A percentile compares a stretch with the other conserved stretches of the same genome.
Conservation (phyloP, 2,797 vertebrate genomes). For the Philypnodon macrostomus region DNA sequence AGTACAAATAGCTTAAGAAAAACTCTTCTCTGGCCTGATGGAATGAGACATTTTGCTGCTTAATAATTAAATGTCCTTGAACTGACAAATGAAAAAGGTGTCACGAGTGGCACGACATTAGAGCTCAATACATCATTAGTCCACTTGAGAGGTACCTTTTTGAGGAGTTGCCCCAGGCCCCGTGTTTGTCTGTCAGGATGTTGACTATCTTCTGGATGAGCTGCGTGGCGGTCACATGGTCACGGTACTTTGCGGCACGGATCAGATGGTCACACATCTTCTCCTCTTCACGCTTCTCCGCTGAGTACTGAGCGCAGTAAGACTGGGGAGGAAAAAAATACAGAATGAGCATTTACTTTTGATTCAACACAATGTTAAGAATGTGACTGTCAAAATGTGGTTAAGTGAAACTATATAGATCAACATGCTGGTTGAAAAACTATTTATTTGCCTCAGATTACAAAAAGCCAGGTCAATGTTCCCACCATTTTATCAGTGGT, state of each 20-base stretch:
- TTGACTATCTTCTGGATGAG: conserved; percentile 96
- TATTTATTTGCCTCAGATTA: no score
- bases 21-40: neutral
- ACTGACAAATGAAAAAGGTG: neutral
- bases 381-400: no score
- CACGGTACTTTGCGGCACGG: conserved; percentile 92
- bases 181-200: conserved; percentile 96
- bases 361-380: no score
- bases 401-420: no score
- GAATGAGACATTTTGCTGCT: conserved; percentile 4
- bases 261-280: conserved; percentile 99
- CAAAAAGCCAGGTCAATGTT: no score
- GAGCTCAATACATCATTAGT: neutral
- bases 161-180: conserved; percentile 90
- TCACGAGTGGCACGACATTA: neutral
- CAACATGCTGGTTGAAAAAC: no score
- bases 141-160: conserved; percentile 76
- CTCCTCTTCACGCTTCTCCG: conserved; percentile 95
- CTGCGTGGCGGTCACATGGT: conserved; percentile 93
- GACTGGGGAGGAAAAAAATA: conserved; percentile 73
- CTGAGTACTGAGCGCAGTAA: conserved; percentile 90
- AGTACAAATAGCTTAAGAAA: conserved; percentile 5
- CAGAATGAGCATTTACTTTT: no score
- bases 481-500: no score
- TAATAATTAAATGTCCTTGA: conserved; percentile 12